Evolutionary conservation across 1,140 invertebrate genomes (phyloP), one percentile per base, ranked within the genome.

Genomic region (Neelides sp.): DNA sequence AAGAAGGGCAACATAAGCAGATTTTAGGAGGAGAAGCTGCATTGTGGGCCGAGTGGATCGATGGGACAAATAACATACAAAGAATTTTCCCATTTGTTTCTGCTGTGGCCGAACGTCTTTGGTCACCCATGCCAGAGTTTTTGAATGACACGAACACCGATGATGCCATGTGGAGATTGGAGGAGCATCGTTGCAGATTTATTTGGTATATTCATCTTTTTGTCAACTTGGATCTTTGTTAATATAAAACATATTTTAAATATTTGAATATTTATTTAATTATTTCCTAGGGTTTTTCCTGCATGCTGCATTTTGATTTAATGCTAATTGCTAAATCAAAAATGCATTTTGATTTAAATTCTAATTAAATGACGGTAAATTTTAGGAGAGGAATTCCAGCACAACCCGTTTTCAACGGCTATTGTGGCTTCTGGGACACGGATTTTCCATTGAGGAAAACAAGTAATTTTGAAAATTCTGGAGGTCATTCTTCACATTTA

Each of bases 181-280:
- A 89, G 61, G 85, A 88, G 64, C 85, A 90, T 54, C 69, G 80
- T 7, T 93, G 90, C 67, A 70, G 86, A 10, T 79, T 93, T 76
- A 75, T 85, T 1, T 20, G 46, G 55, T 56, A 52, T 22, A 17
- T 28, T 12, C 7, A 41, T 8, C 15, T 15, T 8, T 8, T 40
- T 40, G 8, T 7, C n/a, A 40, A 40, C n/a, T 15, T 15, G 37
- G n/a, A 15, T 40, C 37, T 40, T 40, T 13, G n/a, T 40, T 40
- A 15, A 19, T 13, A 15, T 40, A 40, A 40, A 13, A 40, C 17
- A 34, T 10, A 34, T 8, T 40, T 40, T 19, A 40, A 40, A 5
- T 40, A 5, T 5, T n/a, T n/a, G n/a, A n/a, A n/a, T n/a, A n/a
- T n/a, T n/a, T n/a, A n/a, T n/a, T n/a, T n/a, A n/a, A n/a, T n/a